Conservation (phyloP, 2,797 vertebrate genomes). For the Thamnophis elegans region DNA sequence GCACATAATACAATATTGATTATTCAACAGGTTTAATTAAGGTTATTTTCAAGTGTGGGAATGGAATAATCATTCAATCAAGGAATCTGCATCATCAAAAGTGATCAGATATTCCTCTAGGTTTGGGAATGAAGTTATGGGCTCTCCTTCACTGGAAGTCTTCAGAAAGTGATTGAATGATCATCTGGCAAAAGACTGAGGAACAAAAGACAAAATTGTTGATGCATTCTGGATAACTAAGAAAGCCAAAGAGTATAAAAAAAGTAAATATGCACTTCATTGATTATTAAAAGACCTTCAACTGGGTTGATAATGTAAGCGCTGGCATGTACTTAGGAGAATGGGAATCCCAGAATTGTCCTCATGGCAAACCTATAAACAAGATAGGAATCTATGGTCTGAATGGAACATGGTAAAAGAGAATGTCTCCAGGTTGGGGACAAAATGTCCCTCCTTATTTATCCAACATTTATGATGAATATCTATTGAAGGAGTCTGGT, state of each 20-base stretch:
- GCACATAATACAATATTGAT: neutral
- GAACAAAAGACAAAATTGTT: neutral
- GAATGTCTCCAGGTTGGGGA: neutral
- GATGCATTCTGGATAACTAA: neutral
- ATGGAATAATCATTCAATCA: neutral
- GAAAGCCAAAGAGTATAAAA: neutral
- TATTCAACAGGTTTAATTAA: conserved; percentile 21
- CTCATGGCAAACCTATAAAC: neutral
- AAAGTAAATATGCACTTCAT: neutral
- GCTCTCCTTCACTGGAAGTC: neutral
- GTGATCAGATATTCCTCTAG: neutral
- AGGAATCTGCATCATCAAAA: neutral
- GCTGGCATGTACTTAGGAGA: neutral
- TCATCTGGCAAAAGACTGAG: neutral
- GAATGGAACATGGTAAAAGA: neutral
- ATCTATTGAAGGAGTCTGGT: neutral
- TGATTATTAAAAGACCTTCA: neutral
- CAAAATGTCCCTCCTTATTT: neutral
- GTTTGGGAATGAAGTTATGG: neutral
- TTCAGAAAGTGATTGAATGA: neutral
- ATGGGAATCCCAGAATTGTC: neutral
- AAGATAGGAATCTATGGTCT: neutral
- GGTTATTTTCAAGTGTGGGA: conserved; percentile 2
- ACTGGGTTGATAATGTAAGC: neutral
- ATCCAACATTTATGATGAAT: neutral